Percentiles rank a stretch among this genome's conserved stretches.
These are phyloP conservation scores for Colaptes auratus DNA, from an alignment of 2,113 vertebrate species.

Conservation along the genomic window DNA sequence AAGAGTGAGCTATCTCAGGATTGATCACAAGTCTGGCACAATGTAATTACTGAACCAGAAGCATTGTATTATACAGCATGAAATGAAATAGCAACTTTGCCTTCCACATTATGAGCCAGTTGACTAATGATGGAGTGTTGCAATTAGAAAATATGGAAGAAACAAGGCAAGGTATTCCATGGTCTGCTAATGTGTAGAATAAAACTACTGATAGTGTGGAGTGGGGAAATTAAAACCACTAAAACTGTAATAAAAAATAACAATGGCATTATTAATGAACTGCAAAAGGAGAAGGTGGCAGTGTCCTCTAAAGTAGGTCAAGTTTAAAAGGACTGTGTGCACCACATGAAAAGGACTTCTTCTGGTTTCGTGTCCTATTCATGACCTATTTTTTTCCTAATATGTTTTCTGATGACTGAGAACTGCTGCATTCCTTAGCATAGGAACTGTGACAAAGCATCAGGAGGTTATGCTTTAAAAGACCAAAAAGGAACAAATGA, in stretches of 20 bases:
- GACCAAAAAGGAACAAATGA: background rate
- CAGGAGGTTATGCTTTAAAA: background rate
- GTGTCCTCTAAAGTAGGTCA: background rate
- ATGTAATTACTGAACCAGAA: conserved; percentile 71
- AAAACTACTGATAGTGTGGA: conserved; percentile 42
- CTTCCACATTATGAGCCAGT: conserved; percentile 48
- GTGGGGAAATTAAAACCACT: conserved; percentile 56
- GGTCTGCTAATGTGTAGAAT: conserved; percentile 38
- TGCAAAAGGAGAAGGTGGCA: conserved; percentile 1
- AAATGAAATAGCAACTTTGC: conserved; percentile 67
- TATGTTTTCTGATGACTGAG: background rate
- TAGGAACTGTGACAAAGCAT: background rate
- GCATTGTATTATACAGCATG: conserved; percentile 61
- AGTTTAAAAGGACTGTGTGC: background rate
- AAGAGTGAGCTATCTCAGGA: conserved; percentile 65
- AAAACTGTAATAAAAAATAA: conserved; percentile 41
- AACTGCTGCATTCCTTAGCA: background rate
- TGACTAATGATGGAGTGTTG: conserved; percentile 71
- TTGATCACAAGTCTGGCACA: conserved; percentile 60
- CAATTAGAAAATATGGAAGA: conserved; percentile 68
- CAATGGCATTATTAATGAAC: conserved; percentile 13
- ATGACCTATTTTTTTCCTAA: background rate
- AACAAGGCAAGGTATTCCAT: conserved; percentile 46
- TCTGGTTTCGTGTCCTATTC: background rate
- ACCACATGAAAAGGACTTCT: background rate